Percentiles rank a stretch among this genome's conserved stretches.
Conservation (phyloP, 1,140 invertebrate genomes). For the Drosophila nigrodunni region DNA sequence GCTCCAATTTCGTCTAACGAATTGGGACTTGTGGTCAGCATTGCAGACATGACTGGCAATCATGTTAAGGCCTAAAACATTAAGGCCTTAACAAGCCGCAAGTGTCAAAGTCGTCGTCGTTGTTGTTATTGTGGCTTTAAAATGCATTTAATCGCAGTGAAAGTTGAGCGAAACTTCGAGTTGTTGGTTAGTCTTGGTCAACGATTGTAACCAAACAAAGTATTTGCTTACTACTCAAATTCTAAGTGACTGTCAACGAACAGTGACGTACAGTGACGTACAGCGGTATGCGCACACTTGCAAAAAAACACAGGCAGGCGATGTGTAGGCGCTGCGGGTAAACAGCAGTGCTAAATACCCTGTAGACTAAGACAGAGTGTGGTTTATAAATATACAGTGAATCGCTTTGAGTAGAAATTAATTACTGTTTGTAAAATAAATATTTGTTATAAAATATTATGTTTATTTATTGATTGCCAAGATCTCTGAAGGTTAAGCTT, state of each 20-base stretch:
- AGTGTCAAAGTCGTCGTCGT: constrained; percentile 1
- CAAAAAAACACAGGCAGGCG: not conserved
- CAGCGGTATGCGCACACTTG: not conserved
- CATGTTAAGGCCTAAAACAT: constrained; percentile 22
- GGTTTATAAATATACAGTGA: no score
- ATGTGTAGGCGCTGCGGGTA: not conserved
- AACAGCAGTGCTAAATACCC: not conserved
- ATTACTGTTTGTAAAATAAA: not conserved
- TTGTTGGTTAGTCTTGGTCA: constrained; percentile 25
- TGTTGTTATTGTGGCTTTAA: constrained; percentile 2
- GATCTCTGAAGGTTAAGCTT: no score
- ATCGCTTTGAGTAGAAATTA: not conserved
- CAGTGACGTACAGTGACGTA: constrained; percentile 13
- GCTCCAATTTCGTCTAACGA: constrained; percentile 35
- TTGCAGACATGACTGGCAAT: not conserved
- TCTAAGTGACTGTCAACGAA: constrained; percentile 13
- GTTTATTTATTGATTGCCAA: not conserved
- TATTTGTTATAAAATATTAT: no score
- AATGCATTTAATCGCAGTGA: constrained; percentile 47
- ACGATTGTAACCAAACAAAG: constrained; percentile 40
- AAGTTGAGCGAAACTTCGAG: constrained; percentile 56
- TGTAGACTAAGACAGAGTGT: not conserved
- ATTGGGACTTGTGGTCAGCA: constrained; percentile 30
- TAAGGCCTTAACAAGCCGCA: constrained; percentile 17
- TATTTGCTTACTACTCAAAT: constrained; percentile 5